Evolutionary conservation across 2,888 invertebrate species (phyloP).

Genomic region (Gari tellinella): DNA sequence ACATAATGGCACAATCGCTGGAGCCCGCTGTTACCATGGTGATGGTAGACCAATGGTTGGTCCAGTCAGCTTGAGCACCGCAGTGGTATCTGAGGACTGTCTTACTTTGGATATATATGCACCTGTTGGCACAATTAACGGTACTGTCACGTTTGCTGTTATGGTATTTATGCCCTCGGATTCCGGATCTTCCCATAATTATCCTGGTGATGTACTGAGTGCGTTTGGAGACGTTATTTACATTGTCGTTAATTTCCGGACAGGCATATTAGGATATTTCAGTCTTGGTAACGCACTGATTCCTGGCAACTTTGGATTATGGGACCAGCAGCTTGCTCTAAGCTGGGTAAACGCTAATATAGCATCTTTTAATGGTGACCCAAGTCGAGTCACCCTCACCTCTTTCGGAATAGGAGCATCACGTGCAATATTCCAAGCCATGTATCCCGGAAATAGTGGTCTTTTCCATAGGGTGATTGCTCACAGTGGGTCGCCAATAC

Average conservation of each 20-base stretch:
- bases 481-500: conserved; percentile 29
- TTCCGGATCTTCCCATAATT: conserved; percentile 73
- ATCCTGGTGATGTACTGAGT: conserved; percentile 72
- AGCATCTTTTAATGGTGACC: conserved; percentile 91
- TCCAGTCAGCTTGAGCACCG: conserved; percentile 5
- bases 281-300: conserved; percentile 84
- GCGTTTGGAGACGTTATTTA: conserved; percentile 85
- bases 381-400: conserved; percentile 89
- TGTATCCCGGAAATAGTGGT: conserved; percentile 38
- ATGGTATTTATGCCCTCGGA: conserved; percentile 86
- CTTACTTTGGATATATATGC: conserved; percentile 46
- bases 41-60: background rate
- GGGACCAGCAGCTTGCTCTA: conserved; percentile 84
- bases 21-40: conserved; percentile 34
- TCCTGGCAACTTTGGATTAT: conserved; percentile 85
- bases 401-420: conserved; percentile 89
- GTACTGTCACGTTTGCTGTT: conserved; percentile 81
- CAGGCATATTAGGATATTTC: conserved; percentile 85
- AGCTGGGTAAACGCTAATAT: conserved; percentile 89
- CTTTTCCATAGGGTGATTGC: conserved; percentile 40
- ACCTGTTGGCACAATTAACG: conserved; percentile 15
- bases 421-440: conserved; percentile 39
- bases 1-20: conserved; percentile 39
- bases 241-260: conserved; percentile 86
- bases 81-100: conserved; percentile 41